Base-by-base conservation (phyloP, 2,888 invertebrate species). In the Campoplex capitator region DNA sequence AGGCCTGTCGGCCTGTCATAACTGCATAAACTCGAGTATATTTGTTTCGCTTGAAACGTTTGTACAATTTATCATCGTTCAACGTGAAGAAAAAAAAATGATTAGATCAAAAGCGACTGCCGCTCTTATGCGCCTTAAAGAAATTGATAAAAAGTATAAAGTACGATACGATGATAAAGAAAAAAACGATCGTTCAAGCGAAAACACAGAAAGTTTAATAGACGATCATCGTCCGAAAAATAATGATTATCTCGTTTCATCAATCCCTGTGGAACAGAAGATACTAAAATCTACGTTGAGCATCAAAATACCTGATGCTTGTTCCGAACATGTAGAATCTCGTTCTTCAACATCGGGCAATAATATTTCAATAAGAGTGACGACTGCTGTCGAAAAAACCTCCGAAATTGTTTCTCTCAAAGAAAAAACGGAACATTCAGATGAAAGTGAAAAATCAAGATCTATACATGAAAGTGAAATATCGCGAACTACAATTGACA, bases 111-210 rank as follows among this genome's bases (percentile, higher is more conserved):
- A 92, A 86, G 92, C 93, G 32, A 90, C 91, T 1, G 92, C 91
- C 6, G 93, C 91, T 56, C 87, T 93, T 51, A 78, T 89, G 84
- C 90, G 92, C 4, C 76, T 93, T 9, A 92, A 92, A 54, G 92
- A 93, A 86, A 93, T 93, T 32, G 93, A 93, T 74, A 88, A 89
- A 48, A 93, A 93, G 83, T 93, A 93, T 74, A 93, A 91, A 81
- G 81, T 86, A 6, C 91, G 90, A 67, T 78, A 85, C 78, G 54
- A 85, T 28, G 76, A 88, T 32, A 28, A 74, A 65, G 28, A 89
- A 87, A 42, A 77, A 42, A n/a, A 89, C 45, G 54, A 78, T 48
- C 54, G 51, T 13, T 84, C 84, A 16, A 88, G 89, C 78, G 89
- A 90, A 7, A 91, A 89, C 87, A 89, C 89, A 1, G 89, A 89